These are phyloP conservation scores for Antigone vipio DNA, from an alignment of 2,113 vertebrate genomes.

Conservation along the genomic window DNA sequence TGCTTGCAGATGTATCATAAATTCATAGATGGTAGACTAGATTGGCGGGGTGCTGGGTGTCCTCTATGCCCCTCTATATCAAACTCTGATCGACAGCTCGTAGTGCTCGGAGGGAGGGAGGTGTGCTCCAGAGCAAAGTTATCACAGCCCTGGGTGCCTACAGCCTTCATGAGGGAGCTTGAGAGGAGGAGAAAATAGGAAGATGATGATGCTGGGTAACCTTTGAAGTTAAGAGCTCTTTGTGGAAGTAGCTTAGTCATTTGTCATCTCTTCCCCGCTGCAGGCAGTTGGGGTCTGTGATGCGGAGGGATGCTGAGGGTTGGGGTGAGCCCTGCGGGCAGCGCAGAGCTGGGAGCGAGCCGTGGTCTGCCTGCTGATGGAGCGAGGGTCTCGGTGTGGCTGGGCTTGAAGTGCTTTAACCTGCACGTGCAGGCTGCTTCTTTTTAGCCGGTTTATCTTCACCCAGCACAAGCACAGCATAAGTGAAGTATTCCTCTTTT, in stretches of 20 bases:
- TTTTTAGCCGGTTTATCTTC: not conserved
- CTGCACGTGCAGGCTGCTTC: not conserved
- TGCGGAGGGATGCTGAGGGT: not conserved
- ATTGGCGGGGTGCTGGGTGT: not conserved
- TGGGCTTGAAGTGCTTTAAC: not conserved
- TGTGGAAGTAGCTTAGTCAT: not conserved
- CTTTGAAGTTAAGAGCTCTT: not conserved
- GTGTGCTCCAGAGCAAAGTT: not conserved
- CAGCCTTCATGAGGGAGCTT: not conserved
- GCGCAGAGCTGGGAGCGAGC: not conserved
- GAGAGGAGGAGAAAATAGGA: not conserved
- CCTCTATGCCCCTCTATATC: not conserved
- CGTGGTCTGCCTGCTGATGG: fast-evolving
- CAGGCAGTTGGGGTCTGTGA: not conserved
- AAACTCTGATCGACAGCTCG: not conserved
- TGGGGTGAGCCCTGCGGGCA: not conserved
- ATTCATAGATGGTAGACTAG: not conserved
- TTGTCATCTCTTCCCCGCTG: not conserved
- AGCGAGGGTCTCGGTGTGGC: fast-evolving
- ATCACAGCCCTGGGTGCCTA: not conserved
- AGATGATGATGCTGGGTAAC: not conserved
- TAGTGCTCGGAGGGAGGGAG: not conserved
- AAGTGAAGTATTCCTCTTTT: not conserved
- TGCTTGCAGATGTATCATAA: not conserved
- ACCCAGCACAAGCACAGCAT: not conserved